Conservation (phyloP, 2,888 invertebrate genomes). For the Ramazzottius varieornatus region DNA sequence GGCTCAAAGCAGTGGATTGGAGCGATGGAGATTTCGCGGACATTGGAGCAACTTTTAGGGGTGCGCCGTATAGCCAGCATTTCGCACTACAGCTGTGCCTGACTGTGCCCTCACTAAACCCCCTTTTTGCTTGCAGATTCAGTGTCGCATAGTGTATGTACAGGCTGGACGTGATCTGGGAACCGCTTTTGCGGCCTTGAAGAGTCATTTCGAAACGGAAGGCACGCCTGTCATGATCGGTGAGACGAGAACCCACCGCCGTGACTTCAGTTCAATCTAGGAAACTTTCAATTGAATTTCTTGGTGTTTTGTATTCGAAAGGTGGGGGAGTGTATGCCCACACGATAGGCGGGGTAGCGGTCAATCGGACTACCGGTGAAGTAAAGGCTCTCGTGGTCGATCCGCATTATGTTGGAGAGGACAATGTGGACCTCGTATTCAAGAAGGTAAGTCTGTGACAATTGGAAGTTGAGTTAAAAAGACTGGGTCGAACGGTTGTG, state of each 20-base stretch:
- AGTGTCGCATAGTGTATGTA: conserved; percentile 51
- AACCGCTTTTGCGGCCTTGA: conserved; percentile 47
- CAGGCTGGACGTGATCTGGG: conserved; percentile 57
- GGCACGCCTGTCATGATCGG: conserved; percentile 98
- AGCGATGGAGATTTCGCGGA: conserved; percentile 81
- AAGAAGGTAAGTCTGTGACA: conserved; percentile 19
- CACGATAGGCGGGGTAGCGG: conserved; percentile 81
- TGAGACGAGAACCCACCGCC: too few relatives aligned
- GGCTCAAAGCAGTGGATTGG: conserved; percentile 92
- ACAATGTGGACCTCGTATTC: conserved; percentile 37
- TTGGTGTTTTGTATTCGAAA: too few relatives aligned
- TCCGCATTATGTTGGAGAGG: conserved; percentile 80
- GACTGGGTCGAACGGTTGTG: conserved; percentile 23
- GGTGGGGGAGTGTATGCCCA: conserved; percentile 91
- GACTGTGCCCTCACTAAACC: too few relatives aligned
- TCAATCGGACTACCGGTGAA: conserved; percentile 47
- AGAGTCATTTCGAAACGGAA: conserved; percentile 64
- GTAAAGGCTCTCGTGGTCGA: conserved; percentile 79
- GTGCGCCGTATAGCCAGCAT: conserved; percentile 15
- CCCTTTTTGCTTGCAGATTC: conserved; percentile 14
- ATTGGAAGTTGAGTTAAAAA: not conserved
- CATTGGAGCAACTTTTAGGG: conserved; percentile 45
- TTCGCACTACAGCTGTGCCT: too few relatives aligned
- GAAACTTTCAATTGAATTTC: too few relatives aligned
- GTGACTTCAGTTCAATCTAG: too few relatives aligned